Evolutionary conservation across 2,797 vertebrate genomes (phyloP), one percentile per base, ranked within the genome.

Genomic region (Syndactyla subalaris): DNA sequence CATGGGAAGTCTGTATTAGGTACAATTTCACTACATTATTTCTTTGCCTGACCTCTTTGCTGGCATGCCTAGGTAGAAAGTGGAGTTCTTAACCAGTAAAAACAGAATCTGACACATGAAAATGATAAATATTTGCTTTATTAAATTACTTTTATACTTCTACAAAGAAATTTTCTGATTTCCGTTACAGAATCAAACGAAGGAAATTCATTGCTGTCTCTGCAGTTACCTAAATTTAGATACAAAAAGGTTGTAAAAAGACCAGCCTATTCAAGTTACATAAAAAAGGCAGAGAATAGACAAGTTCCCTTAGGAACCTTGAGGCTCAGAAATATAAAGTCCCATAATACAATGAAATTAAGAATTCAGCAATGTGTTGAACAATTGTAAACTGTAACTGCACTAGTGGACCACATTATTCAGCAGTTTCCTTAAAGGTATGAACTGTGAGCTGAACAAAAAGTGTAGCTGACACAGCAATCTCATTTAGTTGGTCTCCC

Each of bases 121-220:
- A 96, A 91, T 88, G 76, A 96, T 97, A 97, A 97, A 97, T 96
- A 97, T 95, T 79, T 96, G 94, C 88, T 97, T 97, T 97, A 97
- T 97, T 97, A 97, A 97, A 97, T 97, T 97, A 95, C 72, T 92
- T 96, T 88, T 88, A 92, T 96, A 93, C 38, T 88, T 84, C 95
- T 96, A 96, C 92, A 93, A 97, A 96, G 89, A 88, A 93, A 88
- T 76, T 79, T 76, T 79, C 82, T 85, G 77, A 95, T 95, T 92
- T 90, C 39, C 2, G 0, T 95, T 95, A 94, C 61, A 97, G 88
- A 94, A 96, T 76, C 95, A 88, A 94, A 90, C 87, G 89, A 96
- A 96, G 59, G 72, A 84, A 86, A 95, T 58, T 87, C 81, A 89
- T 85, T 94, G 85, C 80, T 88, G 79, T 95, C 67, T 96, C 88